Evolutionary conservation across 2,113 vertebrate species (phyloP).

Genomic region (Sceloporus tristichus): DNA sequence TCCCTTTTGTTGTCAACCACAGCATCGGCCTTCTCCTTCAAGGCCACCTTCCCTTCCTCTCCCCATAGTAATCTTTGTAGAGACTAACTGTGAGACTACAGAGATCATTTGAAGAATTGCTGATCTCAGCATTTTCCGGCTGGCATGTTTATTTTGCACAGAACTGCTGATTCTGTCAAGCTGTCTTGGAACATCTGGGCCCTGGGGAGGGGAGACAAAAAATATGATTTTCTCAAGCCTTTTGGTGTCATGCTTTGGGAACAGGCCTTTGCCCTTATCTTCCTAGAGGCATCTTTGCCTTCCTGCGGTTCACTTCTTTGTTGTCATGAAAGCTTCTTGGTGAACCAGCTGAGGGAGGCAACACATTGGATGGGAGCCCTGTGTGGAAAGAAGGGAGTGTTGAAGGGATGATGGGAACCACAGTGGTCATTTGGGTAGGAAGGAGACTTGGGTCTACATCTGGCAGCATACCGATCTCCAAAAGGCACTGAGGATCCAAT

Average conservation of each 20-base stretch:
- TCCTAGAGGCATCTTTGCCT: conserved; percentile 12
- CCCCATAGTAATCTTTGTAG: background rate
- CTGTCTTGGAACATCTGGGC: conserved; percentile 47
- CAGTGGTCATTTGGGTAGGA: background rate
- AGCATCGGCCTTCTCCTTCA: background rate
- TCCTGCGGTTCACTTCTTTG: background rate
- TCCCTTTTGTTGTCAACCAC: background rate
- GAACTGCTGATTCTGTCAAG: conserved; percentile 50
- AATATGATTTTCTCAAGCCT: conserved; percentile 37
- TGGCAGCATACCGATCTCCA: background rate
- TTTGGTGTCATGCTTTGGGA: conserved; percentile 32
- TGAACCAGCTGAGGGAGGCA: background rate
- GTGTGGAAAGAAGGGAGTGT: background rate
- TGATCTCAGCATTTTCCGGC: conserved; percentile 32
- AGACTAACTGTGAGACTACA: conserved; percentile 1
- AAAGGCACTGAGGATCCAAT: background rate
- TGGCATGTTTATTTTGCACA: conserved; percentile 44
- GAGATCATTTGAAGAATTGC: conserved; percentile 34
- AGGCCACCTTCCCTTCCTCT: background rate
- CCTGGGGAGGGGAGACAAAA: conserved; percentile 11
- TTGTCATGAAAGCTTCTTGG: background rate
- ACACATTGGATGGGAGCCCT: background rate
- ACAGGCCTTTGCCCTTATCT: conserved; percentile 29
- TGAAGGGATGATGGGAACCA: background rate
- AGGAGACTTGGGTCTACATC: no score